Evolutionary conservation across 2,113 vertebrate genomes (phyloP), one percentile per base, ranked within the genome.

Genomic region (Clarias gariepinus): DNA sequence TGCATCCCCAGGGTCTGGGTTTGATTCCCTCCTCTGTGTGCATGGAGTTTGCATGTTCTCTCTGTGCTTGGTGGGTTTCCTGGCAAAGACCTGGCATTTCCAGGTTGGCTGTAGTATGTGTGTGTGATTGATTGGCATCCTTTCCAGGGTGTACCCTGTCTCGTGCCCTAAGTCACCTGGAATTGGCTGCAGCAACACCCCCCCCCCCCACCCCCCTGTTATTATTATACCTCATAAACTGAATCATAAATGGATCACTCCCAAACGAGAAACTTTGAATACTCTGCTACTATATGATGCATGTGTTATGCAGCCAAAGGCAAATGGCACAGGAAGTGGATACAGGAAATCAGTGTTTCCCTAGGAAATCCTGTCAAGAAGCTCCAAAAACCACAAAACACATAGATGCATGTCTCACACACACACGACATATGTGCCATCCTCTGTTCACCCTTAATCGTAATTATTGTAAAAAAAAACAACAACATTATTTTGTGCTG

Each of bases 301-400:
- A 28, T 68, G 64, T 68, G 64, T 30, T 28, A 33, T 33, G 15
- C 66, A 69, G 33, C 28, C 9, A 69, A 18, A 69, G 30, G 66
- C 66, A 69, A 30, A 69, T 69, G 28, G 15, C 30, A 81, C 87
- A 90, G 88, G 91, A 91, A 86, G 74, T 76, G n/a, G 57, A 69
- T 28, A 74, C 86, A 89, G 91, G 91, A 92, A 91, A 89, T 87
- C 25, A 12, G 60, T 86, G 41, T 36, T 91, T 90, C 73, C 69
- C 81, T 55, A 82, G 87, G 79, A 91, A 83, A 82, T 85, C 28
- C 66, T 76, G 16, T 66, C 41, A 68, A 58, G 63, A 83, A 73
- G 18, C 23, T 18, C 10, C 12, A 68, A 76, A 71, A 73, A 84
- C 53, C 53, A 41, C 19, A 19, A 57, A 52, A 41, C 41, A 82